These are phyloP conservation scores for Creontiades dilutus DNA, from an alignment of 2,888 invertebrate species.

Conservation along the genomic window DNA sequence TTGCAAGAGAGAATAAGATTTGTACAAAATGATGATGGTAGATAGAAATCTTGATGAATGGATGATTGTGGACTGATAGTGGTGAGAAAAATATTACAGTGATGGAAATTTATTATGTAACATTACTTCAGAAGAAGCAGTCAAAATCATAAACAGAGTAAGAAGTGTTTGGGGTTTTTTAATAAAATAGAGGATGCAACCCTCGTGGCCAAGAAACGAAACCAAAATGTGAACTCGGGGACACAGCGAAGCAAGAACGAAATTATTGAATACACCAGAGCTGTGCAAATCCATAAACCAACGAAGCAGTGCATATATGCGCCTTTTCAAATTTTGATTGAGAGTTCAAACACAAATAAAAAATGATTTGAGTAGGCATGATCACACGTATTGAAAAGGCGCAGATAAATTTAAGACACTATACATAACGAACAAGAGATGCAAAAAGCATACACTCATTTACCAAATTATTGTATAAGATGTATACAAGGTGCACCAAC, in stretches of 20 bases:
- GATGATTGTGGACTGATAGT: neutral
- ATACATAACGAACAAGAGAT: slow-evolving; percentile 68
- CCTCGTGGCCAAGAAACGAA: neutral
- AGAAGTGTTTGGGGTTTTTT: neutral
- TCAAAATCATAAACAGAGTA: neutral
- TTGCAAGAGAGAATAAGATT: neutral
- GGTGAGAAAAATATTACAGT: neutral
- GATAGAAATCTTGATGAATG: neutral
- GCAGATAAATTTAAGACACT: slow-evolving; percentile 45
- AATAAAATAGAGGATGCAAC: neutral
- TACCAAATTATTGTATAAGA: slow-evolving; percentile 64
- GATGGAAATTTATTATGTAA: neutral
- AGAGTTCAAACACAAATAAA: too few species aligned
- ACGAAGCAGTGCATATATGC: slow-evolving; percentile 41
- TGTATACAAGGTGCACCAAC: too few species aligned
- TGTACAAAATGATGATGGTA: neutral
- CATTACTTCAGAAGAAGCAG: neutral
- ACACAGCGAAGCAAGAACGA: slow-evolving; percentile 39
- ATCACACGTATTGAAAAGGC: neutral
- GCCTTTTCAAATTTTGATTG: neutral
- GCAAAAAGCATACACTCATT: slow-evolving; percentile 56
- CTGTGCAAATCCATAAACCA: slow-evolving; percentile 53
- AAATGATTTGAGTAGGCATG: neutral
- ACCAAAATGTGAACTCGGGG: neutral
- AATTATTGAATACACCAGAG: slow-evolving; percentile 63